Conservation (phyloP, 1,140 invertebrate genomes). For the Mizuhopecten yessoensis region DNA sequence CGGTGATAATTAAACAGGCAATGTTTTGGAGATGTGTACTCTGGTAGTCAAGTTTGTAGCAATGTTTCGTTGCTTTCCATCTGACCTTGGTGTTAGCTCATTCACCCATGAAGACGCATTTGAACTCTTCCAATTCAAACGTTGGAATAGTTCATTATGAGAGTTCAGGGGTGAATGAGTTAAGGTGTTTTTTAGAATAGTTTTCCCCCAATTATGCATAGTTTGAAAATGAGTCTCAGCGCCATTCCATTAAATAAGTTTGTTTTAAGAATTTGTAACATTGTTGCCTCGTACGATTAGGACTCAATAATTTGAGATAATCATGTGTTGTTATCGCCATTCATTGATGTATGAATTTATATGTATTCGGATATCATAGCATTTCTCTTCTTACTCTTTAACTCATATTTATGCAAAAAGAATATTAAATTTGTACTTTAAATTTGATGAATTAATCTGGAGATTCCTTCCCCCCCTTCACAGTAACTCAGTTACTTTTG, state of each 20-base stretch:
- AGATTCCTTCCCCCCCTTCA: background rate
- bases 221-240: constrained; percentile 38
- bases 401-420: constrained; percentile 19
- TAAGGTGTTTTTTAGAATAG: background rate
- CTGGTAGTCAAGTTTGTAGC: background rate
- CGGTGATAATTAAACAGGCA: background rate
- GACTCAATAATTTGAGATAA: background rate
- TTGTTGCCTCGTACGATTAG: constrained; percentile 27
- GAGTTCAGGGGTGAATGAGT: no score
- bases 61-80: background rate
- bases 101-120: no score
- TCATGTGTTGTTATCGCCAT: constrained; percentile 15
- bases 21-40: background rate
- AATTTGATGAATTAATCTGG: background rate
- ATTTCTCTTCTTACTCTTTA: constrained; percentile 12
- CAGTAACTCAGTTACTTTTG: no score
- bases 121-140: no score
- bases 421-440: background rate
- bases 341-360: constrained; percentile 6
- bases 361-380: constrained; percentile 33
- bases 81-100: background rate
- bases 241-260: constrained; percentile 34
- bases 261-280: background rate
- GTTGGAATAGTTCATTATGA: no score
- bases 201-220: background rate